Evolutionary conservation across 2,888 invertebrate genomes (phyloP), one percentile per base, ranked within the genome.

Genomic region (Ochropleura plecta): DNA sequence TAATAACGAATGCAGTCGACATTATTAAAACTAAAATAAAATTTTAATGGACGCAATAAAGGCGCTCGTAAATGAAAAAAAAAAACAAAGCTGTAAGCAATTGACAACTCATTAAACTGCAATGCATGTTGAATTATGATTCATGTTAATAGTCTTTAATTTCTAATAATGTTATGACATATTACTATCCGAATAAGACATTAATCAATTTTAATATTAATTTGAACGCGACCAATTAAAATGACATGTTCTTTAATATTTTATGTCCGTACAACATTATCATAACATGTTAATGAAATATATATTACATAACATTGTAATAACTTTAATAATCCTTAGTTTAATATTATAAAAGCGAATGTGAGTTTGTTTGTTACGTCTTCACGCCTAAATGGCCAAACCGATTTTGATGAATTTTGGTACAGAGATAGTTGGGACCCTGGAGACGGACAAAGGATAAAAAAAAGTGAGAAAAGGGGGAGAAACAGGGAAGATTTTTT

Each of bases 131-230:
- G 20, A 79, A 40, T 65, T 53, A 75, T 78, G 65, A 75, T 73
- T 72, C 74, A 85, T 81, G 76, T 57, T 77, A 87, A 88, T 78
- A 67, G 64, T 64, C 51, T 20, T 69, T 80, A 82, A 79, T 87
- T 79, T 83, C 78, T 77, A 79, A 80, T 76, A 76, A 83, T 88
- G 65, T 86, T 88, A 20, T 88, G 84, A 86, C 86, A 81, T 70
- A 75, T 73, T 67, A 82, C 69, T 84, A 60, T 72, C 59, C 8
- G 62, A 84, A 69, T 78, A 73, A 76, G 75, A 86, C 88, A 81
- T 88, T 88, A 83, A 88, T 86, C 80, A 86, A 63, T 86, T 83
- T 74, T 60, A 75, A 69, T 64, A 64, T 65, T 80, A 81, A 79
- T 84, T 84, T 76, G 66, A 78, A 78, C 55, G 68, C 16, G 48